Base-by-base conservation (phyloP, 2,888 invertebrate species). In the Tupiocoris notatus region DNA sequence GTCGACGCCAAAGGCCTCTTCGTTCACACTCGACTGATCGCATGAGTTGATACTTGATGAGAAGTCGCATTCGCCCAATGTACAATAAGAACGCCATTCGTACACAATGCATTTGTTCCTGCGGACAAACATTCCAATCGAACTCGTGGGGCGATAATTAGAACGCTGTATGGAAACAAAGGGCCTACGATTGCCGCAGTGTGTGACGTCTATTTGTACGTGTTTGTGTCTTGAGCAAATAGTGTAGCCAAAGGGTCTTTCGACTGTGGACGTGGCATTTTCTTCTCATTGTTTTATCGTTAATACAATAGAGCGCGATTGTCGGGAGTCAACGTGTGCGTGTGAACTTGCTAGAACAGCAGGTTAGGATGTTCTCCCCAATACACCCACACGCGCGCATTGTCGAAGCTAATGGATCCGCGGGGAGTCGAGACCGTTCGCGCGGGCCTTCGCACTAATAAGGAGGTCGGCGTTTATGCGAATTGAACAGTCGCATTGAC, bases 371-470 rank as follows among this genome's bases (percentile, higher is more conserved):
- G 39, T 39, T 39, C 39, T 39, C 39, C 39, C 6, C 39, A n/a
- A 3, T 39, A 12, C 39, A 39, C 39, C 3, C 39, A 39, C 39
- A 39, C 39, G n/a, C n/a, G n/a, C n/a, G n/a, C n/a, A n/a, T 39
- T 3, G 39, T 73, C 63, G 39, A 73, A 39, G 59, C 39, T 73
- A 73, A 73, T 73, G 73, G 73, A 73, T 73, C 73, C n/a, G 73
- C 62, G 62, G 22, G 70, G 25, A 70, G 70, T 24, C 25, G 39
- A 25, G 17, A 24, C 39, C 39, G 39, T 39, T 12, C 39, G 39
- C 39, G 39, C 39, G 39, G 39, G 39, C 39, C 39, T 39, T 39
- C 39, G 39, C 39, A 39, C 39, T 39, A 39, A 39, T 39, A 39
- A 39, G 39, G 39, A 39, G 39, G 39, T 39, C 39, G 39, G 39